Evolutionary conservation across 1,140 invertebrate species (phyloP).

Genomic region (Leptinotarsa lineolata): DNA sequence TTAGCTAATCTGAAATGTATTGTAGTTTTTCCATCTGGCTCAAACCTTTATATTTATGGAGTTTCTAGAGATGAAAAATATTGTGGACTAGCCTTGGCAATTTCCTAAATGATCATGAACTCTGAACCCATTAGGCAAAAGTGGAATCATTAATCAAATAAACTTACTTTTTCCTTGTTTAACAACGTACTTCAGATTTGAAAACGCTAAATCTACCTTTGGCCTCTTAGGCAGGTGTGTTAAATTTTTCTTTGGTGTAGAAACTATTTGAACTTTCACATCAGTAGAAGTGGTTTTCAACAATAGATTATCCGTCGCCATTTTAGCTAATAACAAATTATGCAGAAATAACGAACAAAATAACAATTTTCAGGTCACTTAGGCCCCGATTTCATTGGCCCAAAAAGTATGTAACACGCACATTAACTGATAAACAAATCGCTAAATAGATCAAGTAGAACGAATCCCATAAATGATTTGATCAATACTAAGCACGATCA

Average conservation of each 20-base stretch:
- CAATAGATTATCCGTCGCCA: constrained; percentile 57
- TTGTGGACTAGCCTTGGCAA: background rate
- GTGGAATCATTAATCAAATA: background rate
- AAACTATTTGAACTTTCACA: constrained; percentile 66
- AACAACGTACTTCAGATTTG: constrained; percentile 83
- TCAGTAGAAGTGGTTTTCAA: constrained; percentile 56
- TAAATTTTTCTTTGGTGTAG: constrained; percentile 74
- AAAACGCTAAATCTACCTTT: constrained; percentile 85
- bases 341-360: too few species aligned
- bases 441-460: too few species aligned
- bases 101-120: background rate
- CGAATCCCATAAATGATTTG: too few species aligned
- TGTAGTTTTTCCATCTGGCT: too few species aligned
- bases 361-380: too few species aligned
- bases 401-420: too few species aligned
- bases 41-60: too few species aligned
- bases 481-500: too few species aligned
- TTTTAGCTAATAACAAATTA: constrained; percentile 39
- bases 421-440: too few species aligned
- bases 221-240: constrained; percentile 83
- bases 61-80: too few species aligned
- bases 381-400: too few species aligned
- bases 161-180: constrained; percentile 81
- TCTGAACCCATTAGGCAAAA: background rate
- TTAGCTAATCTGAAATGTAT: too few species aligned